Conservation (phyloP, 92 coral and sea anemone species). For the Plumapathes pennacea region DNA sequence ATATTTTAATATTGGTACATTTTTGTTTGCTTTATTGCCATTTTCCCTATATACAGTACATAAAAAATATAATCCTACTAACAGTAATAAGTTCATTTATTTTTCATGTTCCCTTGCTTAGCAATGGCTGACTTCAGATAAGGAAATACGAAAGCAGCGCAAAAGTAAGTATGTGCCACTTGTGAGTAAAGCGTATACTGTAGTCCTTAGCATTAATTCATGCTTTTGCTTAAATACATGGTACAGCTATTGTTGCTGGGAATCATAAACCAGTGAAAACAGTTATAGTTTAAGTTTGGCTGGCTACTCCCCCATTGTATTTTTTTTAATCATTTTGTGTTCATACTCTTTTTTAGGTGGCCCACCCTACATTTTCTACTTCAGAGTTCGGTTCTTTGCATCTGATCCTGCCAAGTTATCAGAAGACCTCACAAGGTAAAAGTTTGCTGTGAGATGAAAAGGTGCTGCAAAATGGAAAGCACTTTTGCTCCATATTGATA, state of each 20-base stretch:
- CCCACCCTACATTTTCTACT: slow-evolving; percentile 85
- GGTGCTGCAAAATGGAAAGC: no score
- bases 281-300: no score
- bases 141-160: slow-evolving; percentile 76
- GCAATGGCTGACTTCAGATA: slow-evolving; percentile 87
- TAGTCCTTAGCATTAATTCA: neutral
- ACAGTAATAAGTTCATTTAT: neutral
- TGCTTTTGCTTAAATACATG: no score
- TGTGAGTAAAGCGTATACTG: neutral
- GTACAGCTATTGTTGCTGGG: no score
- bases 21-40: neutral
- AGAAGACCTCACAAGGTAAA: slow-evolving; percentile 97
- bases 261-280: no score
- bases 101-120: slow-evolving; percentile 2
- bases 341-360: slow-evolving; percentile 55
- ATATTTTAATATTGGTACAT: neutral
- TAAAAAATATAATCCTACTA: no score
- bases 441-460: no score
- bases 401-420: slow-evolving; percentile 93
- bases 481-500: no score
- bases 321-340: neutral
- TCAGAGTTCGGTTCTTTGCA: slow-evolving; percentile 89
- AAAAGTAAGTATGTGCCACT: slow-evolving; percentile 52
- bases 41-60: no score
- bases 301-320: neutral